Base-by-base conservation (phyloP, 2,888 invertebrate genomes). In the Mythimna albipuncta region DNA sequence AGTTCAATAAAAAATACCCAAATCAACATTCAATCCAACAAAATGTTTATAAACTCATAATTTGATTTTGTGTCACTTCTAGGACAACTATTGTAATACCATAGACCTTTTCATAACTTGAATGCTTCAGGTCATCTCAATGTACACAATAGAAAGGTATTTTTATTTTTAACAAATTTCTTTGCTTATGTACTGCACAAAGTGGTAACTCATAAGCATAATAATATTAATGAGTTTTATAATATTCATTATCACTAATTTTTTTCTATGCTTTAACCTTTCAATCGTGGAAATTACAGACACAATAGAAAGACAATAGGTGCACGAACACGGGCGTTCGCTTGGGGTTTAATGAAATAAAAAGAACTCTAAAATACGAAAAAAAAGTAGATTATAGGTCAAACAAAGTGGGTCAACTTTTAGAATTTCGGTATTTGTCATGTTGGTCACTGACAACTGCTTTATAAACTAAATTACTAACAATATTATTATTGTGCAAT, bases 401-500 rank as follows among this genome's bases (percentile, higher is more conserved):
- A 47, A 67, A 58, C 9, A 44, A 68, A 77, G 26, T 59, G 2
- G 44, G 26, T 26, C n/a, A 52, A 50, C 32, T 26, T 26, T 52
- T n/a, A 35, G 10, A 50, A 76, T 44, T 59, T 52, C 1, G 13
- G 11, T 58, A 52, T 58, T 21, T 26, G 44, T 11, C n/a, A 38
- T 68, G 26, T 59, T 19, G 16, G 16, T 44, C 26, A 38, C n/a
- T 59, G 16, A 69, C 11, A 52, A 1, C 2, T 11, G 2, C 35
- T 52, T 44, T 52, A 52, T 73, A 54, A 44, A 73, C n/a, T 68
- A 67, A 68, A n/a, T 47, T 19, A 47, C 47, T 47, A 69, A 59
- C 11, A 58, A 75, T 50, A 35, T 21, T 54, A 19, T 35, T 54
- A 63, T 47, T 57, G 19, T 57, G 21, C 35, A 35, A 57, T 38